These are phyloP conservation scores for Cephonodes hylas DNA, from an alignment of 2,888 invertebrate species.

Conservation along the genomic window DNA sequence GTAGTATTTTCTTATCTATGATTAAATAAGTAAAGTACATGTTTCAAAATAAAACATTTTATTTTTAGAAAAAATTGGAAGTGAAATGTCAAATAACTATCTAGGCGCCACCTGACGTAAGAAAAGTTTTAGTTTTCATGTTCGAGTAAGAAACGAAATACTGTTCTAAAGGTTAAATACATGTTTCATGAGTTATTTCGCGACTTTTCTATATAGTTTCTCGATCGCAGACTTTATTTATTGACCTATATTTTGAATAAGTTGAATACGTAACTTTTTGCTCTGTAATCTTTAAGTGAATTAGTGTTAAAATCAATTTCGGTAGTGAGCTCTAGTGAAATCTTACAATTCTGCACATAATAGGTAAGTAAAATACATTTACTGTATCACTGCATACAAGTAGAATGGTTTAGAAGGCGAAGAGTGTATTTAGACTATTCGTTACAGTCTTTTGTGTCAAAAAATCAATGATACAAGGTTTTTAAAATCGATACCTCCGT, in stretches of 20 bases:
- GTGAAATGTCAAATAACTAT: background rate
- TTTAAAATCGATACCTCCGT: conserved; percentile 27
- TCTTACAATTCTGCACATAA: conserved; percentile 23
- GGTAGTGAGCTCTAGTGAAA: conserved; percentile 11
- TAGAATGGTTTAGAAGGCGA: background rate
- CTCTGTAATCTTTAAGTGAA: conserved; percentile 15
- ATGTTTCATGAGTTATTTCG: conserved; percentile 25
- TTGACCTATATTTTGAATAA: background rate
- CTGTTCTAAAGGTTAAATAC: conserved; percentile 27
- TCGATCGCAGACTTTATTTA: background rate
- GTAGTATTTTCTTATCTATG: no score
- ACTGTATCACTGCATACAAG: conserved; percentile 26
- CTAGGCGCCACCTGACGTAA: background rate
- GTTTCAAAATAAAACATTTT: no score
- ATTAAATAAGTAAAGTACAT: no score
- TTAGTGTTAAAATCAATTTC: conserved; percentile 20
- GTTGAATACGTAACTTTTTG: background rate
- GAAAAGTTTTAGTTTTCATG: conserved; percentile 4
- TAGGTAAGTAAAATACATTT: conserved; percentile 38
- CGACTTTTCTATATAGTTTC: conserved; percentile 19
- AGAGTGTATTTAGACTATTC: background rate
- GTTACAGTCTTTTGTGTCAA: background rate
- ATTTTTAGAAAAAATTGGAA: background rate
- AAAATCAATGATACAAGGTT: conserved; percentile 13
- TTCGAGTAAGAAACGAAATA: conserved; percentile 18